Conservation (phyloP, 2,113 vertebrate species). For the Boulengeromyrus knoepffleri region DNA sequence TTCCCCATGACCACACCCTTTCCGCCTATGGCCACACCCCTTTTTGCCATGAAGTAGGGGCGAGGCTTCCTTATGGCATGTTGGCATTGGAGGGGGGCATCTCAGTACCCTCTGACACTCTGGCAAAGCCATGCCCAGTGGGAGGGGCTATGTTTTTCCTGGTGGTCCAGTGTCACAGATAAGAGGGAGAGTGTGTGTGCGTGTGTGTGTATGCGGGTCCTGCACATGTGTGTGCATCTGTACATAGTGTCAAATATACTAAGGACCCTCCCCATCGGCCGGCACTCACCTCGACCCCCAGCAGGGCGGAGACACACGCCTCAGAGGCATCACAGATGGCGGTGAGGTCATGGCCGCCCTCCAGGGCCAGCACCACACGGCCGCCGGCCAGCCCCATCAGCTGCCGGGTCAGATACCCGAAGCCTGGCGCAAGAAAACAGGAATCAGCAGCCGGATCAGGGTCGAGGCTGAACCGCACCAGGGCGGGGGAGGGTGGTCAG, state of each 20-base stretch:
- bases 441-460: conserved; percentile 41
- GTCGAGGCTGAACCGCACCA: conserved; percentile 29
- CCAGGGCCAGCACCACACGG: conserved; percentile 82
- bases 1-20: background rate
- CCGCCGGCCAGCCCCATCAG: conserved; percentile 93
- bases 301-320: conserved; percentile 88
- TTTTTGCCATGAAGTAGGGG: background rate
- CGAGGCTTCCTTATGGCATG: background rate
- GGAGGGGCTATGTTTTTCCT: background rate
- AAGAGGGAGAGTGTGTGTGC: background rate
- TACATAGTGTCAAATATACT: background rate
- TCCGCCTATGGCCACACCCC: background rate
- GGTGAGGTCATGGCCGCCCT: conserved; percentile 94
- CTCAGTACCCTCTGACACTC: background rate
- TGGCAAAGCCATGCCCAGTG: background rate
- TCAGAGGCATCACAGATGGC: conserved; percentile 96
- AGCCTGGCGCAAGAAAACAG: conserved; percentile 67
- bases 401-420: conserved; percentile 95
- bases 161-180: background rate
- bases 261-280: background rate
- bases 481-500: conserved; percentile 51
- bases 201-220: background rate
- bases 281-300: conserved; percentile 83
- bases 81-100: background rate
- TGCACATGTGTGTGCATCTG: background rate